A percentile compares a stretch with the other conserved stretches of the same genome.
Conservation (phyloP, 2,888 invertebrate genomes). For the Caenorhabditis sp. region DNA sequence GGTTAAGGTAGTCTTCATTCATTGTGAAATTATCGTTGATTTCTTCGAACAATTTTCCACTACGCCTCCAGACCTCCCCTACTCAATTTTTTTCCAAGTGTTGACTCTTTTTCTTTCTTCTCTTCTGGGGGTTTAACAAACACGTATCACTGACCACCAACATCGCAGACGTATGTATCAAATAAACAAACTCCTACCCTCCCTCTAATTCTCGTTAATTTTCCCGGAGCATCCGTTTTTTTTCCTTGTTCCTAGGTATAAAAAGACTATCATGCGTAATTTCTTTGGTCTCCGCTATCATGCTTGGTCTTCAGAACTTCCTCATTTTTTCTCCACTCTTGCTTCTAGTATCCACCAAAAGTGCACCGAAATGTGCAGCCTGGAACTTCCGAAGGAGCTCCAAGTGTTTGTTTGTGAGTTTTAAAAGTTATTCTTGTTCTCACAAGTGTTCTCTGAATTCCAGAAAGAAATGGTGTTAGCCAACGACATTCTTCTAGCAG, state of each 20-base stretch:
- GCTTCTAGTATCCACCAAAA: background rate
- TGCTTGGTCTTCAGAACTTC: background rate
- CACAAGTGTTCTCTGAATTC: too few relatives aligned
- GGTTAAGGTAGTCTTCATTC: too few relatives aligned
- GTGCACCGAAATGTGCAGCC: background rate
- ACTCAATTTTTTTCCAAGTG: background rate
- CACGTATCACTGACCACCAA: conserved; percentile 19
- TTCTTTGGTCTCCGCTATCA: background rate
- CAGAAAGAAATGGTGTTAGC: conserved; percentile 23
- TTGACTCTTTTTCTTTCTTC: background rate
- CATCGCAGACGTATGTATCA: conserved; percentile 7
- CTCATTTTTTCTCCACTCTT: background rate
- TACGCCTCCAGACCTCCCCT: background rate
- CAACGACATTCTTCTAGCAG: background rate
- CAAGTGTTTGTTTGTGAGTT: conserved; percentile 7
- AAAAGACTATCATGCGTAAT: background rate
- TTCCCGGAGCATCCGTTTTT: conserved; percentile 1
- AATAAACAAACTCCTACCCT: background rate
- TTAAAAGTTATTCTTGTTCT: too few relatives aligned
- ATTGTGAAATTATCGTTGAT: too few relatives aligned
- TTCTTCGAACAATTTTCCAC: too few relatives aligned
- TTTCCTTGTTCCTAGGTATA: background rate
- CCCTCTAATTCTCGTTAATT: conserved; percentile 16
- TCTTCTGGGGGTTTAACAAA: conserved; percentile 1
- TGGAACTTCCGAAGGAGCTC: conserved; percentile 10